Conservation (phyloP, 2,113 vertebrate genomes). For the Collichthys lucidus region DNA sequence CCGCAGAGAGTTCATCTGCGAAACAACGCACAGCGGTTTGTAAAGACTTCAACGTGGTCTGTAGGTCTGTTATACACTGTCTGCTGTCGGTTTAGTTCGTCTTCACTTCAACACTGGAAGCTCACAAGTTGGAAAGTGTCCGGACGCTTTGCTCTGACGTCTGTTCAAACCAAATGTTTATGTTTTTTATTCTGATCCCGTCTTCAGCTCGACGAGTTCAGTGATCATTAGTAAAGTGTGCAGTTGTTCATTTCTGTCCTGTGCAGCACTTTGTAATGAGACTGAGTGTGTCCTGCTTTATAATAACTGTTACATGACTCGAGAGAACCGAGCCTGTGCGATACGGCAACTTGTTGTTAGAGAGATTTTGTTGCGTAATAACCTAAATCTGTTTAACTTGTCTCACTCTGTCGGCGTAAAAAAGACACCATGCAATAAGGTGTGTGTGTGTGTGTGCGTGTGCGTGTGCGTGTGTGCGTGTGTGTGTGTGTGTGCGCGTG, state of each 20-base stretch:
- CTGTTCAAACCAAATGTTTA: neutral
- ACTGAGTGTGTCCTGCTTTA: neutral
- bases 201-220: neutral
- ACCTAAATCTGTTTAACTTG: constrained; percentile 33
- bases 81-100: no score
- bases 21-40: no score
- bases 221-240: neutral
- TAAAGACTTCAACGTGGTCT: no score
- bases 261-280: neutral
- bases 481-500: no score
- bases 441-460: neutral
- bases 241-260: neutral
- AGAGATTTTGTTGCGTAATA: constrained; percentile 36
- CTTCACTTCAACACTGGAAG: no score
- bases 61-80: no score
- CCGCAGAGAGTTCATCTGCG: no score
- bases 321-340: neutral
- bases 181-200: no score
- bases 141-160: no score
- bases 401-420: constrained; percentile 17
- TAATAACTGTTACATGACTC: constrained; percentile 22
- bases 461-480: no score
- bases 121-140: no score
- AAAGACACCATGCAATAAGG: constrained; percentile 12
- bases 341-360: constrained; percentile 6